Evolutionary conservation across 2,888 invertebrate species (phyloP), one percentile per base, ranked within the genome.

Genomic region (Mesopsocus fuscifrons): DNA sequence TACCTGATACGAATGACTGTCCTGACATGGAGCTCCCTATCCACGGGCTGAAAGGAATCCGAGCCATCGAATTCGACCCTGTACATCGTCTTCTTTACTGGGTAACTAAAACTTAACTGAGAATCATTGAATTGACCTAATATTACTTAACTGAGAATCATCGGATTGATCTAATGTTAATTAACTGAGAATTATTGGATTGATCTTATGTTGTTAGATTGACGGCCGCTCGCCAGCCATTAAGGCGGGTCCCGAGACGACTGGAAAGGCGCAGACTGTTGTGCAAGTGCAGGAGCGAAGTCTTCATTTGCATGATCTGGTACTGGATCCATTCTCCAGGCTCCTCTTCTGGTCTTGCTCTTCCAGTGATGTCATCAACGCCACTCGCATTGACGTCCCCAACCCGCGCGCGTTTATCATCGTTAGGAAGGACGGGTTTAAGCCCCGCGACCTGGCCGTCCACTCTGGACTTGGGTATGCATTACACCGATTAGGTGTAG

Each of bases 311-410:
- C 80, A 74, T 54, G 87, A 91, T 59, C 70, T 94, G 52, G 91
- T 81, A 0, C 65, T 94, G 5, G 92, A 94, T 59, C 76, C 83
- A 0, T 67, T 85, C 23, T 81, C 88, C 0, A 69, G 88, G 13
- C 63, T 85, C 2, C 58, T 95, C 1, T 92, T 88, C 62, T 92
- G 91, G 89, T 82, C 87, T 0, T 88, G 88, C 53, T 67, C 78
- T 0, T 70, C 72, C 48, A 74, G 79, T 6, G 81, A 92, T 57
- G 77, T 83, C 0, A 89, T 94, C 40, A 92, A 92, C 58, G 82
- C 88, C 0, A 91, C 91, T 0, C 71, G 80, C 47, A 67, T 82
- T 20, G 71, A 66, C 48, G 53, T 49, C 8, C 48, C 52, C 6
- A 48, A 52, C 15, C 38, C 50, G 3, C 52, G 53, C 0, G 72